Evolutionary conservation across 2,113 vertebrate species (phyloP).

Genomic region (Bubo blakistoni): DNA sequence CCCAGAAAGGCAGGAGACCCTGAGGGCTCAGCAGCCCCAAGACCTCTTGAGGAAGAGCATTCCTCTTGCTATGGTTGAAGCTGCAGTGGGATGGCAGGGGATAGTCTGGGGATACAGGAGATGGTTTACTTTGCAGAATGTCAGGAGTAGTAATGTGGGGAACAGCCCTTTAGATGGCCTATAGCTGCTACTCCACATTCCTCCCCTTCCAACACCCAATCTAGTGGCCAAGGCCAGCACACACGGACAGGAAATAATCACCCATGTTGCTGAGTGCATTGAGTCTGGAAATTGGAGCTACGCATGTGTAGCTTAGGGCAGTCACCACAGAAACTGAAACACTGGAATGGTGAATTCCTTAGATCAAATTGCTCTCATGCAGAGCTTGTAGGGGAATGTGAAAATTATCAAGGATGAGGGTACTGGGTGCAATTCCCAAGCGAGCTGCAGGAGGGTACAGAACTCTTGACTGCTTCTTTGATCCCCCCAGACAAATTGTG

Average conservation of each 20-base stretch:
- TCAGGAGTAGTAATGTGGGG: background rate
- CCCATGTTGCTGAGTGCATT: background rate
- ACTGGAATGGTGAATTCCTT: background rate
- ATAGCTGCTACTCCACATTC: background rate
- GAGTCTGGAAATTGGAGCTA: background rate
- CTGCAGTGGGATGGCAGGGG: background rate
- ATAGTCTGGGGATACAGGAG: background rate
- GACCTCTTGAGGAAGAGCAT: background rate
- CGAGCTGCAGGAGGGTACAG: background rate
- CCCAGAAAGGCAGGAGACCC: background rate
- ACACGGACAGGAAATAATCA: background rate
- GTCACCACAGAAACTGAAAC: background rate
- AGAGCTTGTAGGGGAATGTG: background rate
- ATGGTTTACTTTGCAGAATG: background rate
- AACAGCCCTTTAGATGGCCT: accelerated
- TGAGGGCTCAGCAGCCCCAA: background rate
- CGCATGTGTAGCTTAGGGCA: background rate
- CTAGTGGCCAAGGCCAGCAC: too few species aligned
- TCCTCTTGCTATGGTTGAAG: background rate
- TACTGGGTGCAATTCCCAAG: background rate
- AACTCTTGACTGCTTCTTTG: background rate
- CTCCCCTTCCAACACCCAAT: background rate
- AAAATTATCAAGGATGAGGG: background rate
- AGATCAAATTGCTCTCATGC: background rate
- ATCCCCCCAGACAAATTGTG: background rate